These are phyloP conservation scores for Pygoscelis adeliae DNA, from an alignment of 2,113 vertebrate species.

Conservation along the genomic window DNA sequence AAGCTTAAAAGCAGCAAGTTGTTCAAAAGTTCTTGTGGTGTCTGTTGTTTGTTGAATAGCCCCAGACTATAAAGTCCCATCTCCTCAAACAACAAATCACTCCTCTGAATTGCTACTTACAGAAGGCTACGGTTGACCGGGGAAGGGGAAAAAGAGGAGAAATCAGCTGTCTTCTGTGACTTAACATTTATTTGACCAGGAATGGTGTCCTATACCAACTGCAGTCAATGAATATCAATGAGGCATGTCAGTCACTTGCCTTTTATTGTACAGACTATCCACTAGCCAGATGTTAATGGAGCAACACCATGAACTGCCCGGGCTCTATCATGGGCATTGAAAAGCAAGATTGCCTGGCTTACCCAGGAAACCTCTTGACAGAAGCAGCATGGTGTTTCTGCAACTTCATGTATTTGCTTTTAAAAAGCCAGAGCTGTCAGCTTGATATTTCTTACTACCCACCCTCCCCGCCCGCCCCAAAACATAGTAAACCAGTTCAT, in stretches of 20 bases:
- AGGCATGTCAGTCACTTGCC: background rate
- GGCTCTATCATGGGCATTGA: background rate
- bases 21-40: background rate
- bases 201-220: rapidly evolving
- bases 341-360: background rate
- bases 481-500: background rate
- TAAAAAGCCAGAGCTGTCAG: background rate
- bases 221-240: background rate
- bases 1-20: rapidly evolving
- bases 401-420: background rate
- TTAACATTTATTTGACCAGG: background rate
- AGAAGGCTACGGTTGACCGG: background rate
- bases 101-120: background rate
- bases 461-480: background rate
- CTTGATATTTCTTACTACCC: background rate
- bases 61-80: background rate
- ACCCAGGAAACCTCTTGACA: background rate
- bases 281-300: background rate
- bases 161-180: background rate
- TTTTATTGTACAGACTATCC: background rate
- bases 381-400: background rate
- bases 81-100: background rate
- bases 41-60: background rate
- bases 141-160: background rate
- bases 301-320: background rate